Evolutionary conservation across 2,888 invertebrate genomes (phyloP).

Genomic region (Ichneumoninae sp.): DNA sequence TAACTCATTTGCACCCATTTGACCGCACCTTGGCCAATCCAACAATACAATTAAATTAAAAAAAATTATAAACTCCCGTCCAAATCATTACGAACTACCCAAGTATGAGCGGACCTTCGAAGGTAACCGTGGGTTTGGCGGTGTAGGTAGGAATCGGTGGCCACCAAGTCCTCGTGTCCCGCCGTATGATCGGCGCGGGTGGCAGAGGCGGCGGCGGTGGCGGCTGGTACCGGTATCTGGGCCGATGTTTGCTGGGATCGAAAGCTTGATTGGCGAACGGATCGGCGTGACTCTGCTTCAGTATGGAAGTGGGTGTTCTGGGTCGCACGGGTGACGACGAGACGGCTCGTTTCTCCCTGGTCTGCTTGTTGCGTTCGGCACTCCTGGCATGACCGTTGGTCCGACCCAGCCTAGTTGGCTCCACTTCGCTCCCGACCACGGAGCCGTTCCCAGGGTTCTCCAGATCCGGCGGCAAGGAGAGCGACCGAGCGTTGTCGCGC

Average conservation of each 20-base stretch:
- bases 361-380: constrained; percentile 45
- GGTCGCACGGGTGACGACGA: constrained; percentile 73
- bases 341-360: constrained; percentile 44
- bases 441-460: constrained; percentile 60
- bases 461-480: constrained; percentile 85
- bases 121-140: constrained; percentile 89
- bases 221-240: constrained; percentile 91
- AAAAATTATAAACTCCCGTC: not conserved
- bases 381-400: constrained; percentile 22
- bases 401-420: constrained; percentile 28
- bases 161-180: constrained; percentile 85
- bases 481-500: constrained; percentile 88
- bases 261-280: constrained; percentile 89
- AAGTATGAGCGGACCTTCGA: constrained; percentile 87
- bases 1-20: not conserved
- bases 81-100: constrained; percentile 13
- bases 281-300: constrained; percentile 82
- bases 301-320: constrained; percentile 83
- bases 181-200: constrained; percentile 80
- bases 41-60: not conserved
- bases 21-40: not conserved
- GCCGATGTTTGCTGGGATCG: constrained; percentile 91
- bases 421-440: constrained; percentile 37
- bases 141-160: constrained; percentile 85
- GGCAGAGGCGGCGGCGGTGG: constrained; percentile 71